Conservation (phyloP, 1,140 invertebrate genomes). For the Platyscapa corneri region DNA sequence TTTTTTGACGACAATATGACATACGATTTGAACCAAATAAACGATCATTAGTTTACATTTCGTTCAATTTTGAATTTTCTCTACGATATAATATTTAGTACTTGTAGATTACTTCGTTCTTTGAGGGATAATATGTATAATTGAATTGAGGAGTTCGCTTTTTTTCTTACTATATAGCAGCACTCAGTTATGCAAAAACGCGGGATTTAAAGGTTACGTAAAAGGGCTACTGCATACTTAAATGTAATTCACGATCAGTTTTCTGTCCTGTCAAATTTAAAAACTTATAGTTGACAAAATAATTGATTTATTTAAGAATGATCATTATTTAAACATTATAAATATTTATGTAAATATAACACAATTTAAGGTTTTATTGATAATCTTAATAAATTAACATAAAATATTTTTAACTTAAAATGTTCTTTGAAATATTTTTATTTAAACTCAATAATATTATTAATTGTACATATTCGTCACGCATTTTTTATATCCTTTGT, state of each 20-base stretch:
- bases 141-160: conserved; percentile 29
- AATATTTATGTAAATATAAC: conserved; percentile 24
- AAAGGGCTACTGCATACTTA: conserved; percentile 25
- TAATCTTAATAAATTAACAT: neutral
- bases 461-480: neutral
- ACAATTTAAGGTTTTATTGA: neutral
- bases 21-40: neutral
- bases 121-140: conserved; percentile 32
- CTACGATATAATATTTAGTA: neutral
- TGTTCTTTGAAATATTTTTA: neutral
- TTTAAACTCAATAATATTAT: neutral
- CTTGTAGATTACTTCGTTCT: conserved; percentile 1
- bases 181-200: conserved; percentile 43
- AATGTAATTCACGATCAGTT: conserved; percentile 41
- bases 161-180: conserved; percentile 4
- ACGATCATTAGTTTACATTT: neutral
- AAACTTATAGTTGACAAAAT: neutral
- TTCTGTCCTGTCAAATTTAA: conserved; percentile 37
- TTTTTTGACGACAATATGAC: neutral
- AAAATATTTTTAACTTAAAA: too few relatives aligned
- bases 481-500: neutral
- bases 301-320: neutral
- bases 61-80: neutral
- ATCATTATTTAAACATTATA: neutral
- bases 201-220: conserved; percentile 39